Percentiles rank a stretch among this genome's conserved stretches.
These are phyloP conservation scores for Sebastes vulpes DNA, from an alignment of 2,797 vertebrate species.

Conservation along the genomic window DNA sequence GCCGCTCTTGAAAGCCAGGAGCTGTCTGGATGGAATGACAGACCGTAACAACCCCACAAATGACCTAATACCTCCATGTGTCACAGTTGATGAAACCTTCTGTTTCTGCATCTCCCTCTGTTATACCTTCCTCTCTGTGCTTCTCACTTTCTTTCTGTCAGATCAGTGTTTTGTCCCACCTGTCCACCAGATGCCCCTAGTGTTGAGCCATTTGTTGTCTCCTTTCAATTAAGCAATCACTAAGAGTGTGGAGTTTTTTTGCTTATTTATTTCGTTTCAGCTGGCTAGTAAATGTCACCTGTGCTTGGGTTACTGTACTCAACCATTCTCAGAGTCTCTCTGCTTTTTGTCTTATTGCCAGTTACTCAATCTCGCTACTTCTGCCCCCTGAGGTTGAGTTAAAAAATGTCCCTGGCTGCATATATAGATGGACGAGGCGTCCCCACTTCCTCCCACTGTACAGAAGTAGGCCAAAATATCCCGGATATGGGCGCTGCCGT, in stretches of 20 bases:
- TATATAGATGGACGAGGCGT: neutral
- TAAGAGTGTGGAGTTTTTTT: neutral
- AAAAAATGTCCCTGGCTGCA: neutral
- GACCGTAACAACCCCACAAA: conserved; percentile 22
- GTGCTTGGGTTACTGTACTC: neutral
- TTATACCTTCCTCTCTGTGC: neutral
- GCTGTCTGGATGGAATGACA: conserved; percentile 31
- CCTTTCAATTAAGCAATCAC: neutral
- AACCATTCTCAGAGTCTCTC: neutral
- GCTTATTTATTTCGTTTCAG: neutral
- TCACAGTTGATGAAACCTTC: conserved; percentile 3
- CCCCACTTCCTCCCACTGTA: neutral
- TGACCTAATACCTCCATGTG: conserved; percentile 28
- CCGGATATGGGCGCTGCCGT: neutral
- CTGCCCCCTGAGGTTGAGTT: neutral
- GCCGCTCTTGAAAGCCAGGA: conserved; percentile 42
- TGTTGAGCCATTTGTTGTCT: conserved; percentile 1
- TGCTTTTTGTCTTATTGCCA: neutral
- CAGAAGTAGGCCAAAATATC: neutral
- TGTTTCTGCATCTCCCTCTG: neutral
- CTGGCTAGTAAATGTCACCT: neutral
- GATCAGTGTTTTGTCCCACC: conserved; percentile 36
- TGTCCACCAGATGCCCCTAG: conserved; percentile 67
- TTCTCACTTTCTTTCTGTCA: neutral
- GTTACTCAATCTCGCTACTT: neutral